Base-by-base conservation (phyloP, 2,888 invertebrate genomes). In the Onthophagus sagittarius region DNA sequence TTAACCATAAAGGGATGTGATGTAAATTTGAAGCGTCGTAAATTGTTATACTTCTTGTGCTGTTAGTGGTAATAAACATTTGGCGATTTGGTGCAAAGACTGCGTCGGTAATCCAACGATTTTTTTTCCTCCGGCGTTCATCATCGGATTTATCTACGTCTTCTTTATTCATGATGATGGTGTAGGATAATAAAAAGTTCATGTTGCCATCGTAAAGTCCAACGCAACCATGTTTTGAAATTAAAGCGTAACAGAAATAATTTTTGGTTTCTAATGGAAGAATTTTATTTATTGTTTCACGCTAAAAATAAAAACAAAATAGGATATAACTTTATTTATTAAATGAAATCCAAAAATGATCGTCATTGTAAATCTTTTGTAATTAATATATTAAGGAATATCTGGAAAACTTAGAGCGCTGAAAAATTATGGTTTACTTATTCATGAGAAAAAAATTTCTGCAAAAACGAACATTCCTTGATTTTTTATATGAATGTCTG, bases 71-170 rank as follows among this genome's bases (percentile, higher is more conserved):
- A 32, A 89, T 79, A 65, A 91, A 82, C 79, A 87, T 86, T 72
- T 88, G 86, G 2, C 88, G 87, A 77, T 91, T 90, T 84, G 88
- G 82, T 14, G 85, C 83, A 81, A 89, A 90, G 2, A 90, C 80
- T 0, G 88, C 90, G 77, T 91, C 91, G 0, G 90, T 91, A 1
- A 91, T 86, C 91, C 91, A 91, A 62, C 87, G 85, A 76, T 88
- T 88, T 74, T 86, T 86, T 53, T 11, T 53, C 0, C 88, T 85
- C 9, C 87, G 82, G 79, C 80, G 80, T 76, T 80, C 83, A 75
- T 77, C 83, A 64, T 81, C 79, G 23, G 74, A 86, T 9, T 86
- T 82, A 2, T 80, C 83, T 0, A 87, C 78, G 33, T 89, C 89
- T 15, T 86, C 87, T 72, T 88, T 83, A 2, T 88, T 87, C 80